Conservation (phyloP, 2,888 invertebrate species). For the Imbricaverruca yamaguchii region DNA sequence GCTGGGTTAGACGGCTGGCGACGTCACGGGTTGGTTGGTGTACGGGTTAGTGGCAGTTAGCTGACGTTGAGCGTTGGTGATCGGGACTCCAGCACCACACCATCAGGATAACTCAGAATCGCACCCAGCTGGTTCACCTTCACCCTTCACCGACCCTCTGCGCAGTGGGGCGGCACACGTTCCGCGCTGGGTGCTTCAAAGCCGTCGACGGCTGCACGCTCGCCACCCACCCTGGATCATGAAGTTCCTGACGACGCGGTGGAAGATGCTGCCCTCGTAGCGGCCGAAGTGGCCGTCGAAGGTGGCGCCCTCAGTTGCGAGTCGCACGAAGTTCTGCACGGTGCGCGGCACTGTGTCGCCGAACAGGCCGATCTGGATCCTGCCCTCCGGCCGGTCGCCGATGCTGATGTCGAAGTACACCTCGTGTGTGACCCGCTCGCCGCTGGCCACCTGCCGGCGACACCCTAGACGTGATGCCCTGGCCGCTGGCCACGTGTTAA, state of each 20-base stretch:
- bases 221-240: slow-evolving; percentile 75
- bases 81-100: too few species aligned
- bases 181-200: too few species aligned
- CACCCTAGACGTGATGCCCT: background rate
- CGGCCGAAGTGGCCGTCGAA: slow-evolving; percentile 56
- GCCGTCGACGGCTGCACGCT: slow-evolving; percentile 14
- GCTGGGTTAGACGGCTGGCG: too few species aligned
- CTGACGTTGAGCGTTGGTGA: too few species aligned
- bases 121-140: too few species aligned
- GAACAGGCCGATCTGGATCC: slow-evolving; percentile 79
- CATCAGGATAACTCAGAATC: too few species aligned
- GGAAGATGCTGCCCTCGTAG: slow-evolving; percentile 71
- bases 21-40: too few species aligned
- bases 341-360: slow-evolving; percentile 78
- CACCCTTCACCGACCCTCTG: too few species aligned
- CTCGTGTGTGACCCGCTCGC: slow-evolving; percentile 61
- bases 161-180: too few species aligned
- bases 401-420: slow-evolving; percentile 73
- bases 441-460: slow-evolving; percentile 21
- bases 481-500: too few species aligned
- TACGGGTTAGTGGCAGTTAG: too few species aligned
- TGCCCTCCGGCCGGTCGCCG: slow-evolving; percentile 61
- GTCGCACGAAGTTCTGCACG: slow-evolving; percentile 74
- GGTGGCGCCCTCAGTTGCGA: slow-evolving; percentile 57
- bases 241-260: slow-evolving; percentile 77